Percentiles rank a stretch among this genome's conserved stretches.
Conservation (phyloP, 2,113 vertebrate species). For the Cichladusa arquata region DNA sequence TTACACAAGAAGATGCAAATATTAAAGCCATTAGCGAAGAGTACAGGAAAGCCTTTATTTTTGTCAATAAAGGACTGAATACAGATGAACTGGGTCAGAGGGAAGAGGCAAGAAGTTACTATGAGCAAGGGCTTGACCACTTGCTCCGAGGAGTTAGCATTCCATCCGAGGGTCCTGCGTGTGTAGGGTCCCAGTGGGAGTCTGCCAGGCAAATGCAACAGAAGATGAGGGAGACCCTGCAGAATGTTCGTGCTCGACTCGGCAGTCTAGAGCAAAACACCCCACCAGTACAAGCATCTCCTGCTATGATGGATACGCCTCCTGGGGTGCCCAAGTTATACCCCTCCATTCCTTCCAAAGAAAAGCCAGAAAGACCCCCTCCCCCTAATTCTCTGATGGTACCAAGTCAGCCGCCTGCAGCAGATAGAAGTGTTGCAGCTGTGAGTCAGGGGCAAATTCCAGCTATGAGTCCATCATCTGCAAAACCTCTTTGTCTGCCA, state of each 20-base stretch:
- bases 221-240: constrained; percentile 92
- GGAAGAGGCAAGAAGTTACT: constrained; percentile 80
- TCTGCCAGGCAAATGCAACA: constrained; percentile 89
- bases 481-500: constrained; percentile 12
- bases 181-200: constrained; percentile 82
- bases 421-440: constrained; percentile 6
- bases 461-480: constrained; percentile 20
- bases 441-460: not conserved
- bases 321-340: constrained; percentile 71
- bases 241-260: constrained; percentile 85
- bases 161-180: constrained; percentile 72
- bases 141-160: constrained; percentile 83
- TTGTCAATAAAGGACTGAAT: constrained; percentile 85
- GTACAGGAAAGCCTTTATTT: constrained; percentile 86
- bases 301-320: not conserved
- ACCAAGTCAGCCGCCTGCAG: constrained; percentile 16
- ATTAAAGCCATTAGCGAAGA: constrained; percentile 89
- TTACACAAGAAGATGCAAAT: constrained; percentile 78
- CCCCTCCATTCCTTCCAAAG: constrained; percentile 77
- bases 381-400: constrained; percentile 32
- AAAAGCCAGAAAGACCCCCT: constrained; percentile 67
- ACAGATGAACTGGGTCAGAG: constrained; percentile 86
- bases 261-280: constrained; percentile 77
- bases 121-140: constrained; percentile 85
- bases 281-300: not conserved